Evolutionary conservation across 2,888 invertebrate genomes (phyloP), one percentile per base, ranked within the genome.

Genomic region (Hypolimnas misippus): DNA sequence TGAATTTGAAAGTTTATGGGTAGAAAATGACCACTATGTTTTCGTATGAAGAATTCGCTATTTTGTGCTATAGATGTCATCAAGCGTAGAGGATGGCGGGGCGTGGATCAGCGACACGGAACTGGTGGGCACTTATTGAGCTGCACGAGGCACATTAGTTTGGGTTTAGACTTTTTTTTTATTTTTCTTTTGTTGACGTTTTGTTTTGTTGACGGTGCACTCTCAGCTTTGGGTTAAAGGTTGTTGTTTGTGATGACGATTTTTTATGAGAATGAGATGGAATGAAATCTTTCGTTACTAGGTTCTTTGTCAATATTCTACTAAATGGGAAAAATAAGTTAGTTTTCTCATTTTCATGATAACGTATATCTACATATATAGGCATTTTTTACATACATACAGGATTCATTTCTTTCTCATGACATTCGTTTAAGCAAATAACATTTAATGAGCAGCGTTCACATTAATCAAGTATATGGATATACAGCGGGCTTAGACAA

Each of bases 71-170:
- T 76, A 88, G 91, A 92, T 84, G 88, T 88, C 85, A 17, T 92
- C 90, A 68, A 89, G 89, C 84, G 75, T 88, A 67, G 90, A 91
- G 78, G 87, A 85, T 29, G 84, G 81, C 46, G 84, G 84, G n/a
- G 86, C 89, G 66, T 90, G 92, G 89, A 88, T 84, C 81, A 90
- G 89, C 82, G 92, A 91, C 79, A 89, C 91, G 58, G 90, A 91
- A 86, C 73, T 91, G 88, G 88, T 90, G 83, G 79, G 89, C 84
- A 85, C 77, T 69, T 81, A 80, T 76, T 82, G 73, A 83, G 63
- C 74, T 79, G 68, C 71, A 70, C 69, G 57, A 76, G 70, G 70
- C 68, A 76, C 77, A 73, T 73, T 77, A 75, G 65, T 71, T 77
- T 72, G 66, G 80, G 80, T 81, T 79, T 78, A 75, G 70, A 75